Conservation (phyloP, 2,888 invertebrate genomes). For the Torymus auratus region DNA sequence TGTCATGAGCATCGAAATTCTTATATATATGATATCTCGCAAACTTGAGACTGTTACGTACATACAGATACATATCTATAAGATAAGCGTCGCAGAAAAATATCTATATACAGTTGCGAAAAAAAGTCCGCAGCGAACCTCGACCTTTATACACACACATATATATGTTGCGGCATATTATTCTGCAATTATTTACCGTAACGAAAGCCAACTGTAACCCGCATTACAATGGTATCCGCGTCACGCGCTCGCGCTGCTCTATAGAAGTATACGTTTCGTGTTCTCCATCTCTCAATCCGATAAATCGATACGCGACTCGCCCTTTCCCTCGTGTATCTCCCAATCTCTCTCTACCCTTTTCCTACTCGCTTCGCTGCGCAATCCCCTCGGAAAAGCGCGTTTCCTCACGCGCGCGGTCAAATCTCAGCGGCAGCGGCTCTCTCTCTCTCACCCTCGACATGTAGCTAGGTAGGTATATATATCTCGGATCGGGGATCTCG, state of each 20-base stretch:
- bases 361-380: conserved; percentile 30
- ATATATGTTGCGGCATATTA: background rate
- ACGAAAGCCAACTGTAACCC: conserved; percentile 19
- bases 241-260: background rate
- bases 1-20: too few species aligned
- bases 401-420: conserved; percentile 56
- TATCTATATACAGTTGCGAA: too few species aligned
- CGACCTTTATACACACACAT: too few species aligned
- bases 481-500: conserved; percentile 50
- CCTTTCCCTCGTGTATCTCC: conserved; percentile 6
- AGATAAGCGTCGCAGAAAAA: too few species aligned
- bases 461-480: background rate
- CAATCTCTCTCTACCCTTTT: conserved; percentile 12
- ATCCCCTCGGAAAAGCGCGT: conserved; percentile 54
- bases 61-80: too few species aligned
- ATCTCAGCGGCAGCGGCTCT: conserved; percentile 60
- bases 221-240: background rate
- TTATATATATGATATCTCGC: too few species aligned
- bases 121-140: too few species aligned
- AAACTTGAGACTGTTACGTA: too few species aligned
- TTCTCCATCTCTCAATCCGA: conserved; percentile 25
- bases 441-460: conserved; percentile 30
- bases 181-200: conserved; percentile 31
- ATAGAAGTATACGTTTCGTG: background rate
- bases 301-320: conserved; percentile 40